Evolutionary conservation across 1,140 invertebrate genomes (phyloP).

Genomic region (Drosophila azteca): DNA sequence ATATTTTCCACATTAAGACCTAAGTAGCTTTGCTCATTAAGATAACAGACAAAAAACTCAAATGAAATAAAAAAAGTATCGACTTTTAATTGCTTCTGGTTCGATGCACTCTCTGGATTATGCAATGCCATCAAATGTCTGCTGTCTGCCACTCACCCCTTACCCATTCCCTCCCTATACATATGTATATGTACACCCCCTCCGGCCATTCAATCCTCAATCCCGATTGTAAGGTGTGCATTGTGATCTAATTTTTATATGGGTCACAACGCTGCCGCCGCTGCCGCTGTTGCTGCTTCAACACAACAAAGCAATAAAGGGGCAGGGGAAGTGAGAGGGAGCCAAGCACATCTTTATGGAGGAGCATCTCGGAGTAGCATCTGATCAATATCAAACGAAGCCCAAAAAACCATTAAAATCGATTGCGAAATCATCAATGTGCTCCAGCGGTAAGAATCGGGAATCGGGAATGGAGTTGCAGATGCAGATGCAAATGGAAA

Average conservation of each 20-base stretch:
- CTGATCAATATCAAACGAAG: slow-evolving; percentile 61
- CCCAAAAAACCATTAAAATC: slow-evolving; percentile 46
- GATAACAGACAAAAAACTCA: slow-evolving; percentile 36
- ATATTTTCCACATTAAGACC: slow-evolving; percentile 66
- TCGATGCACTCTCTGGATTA: slow-evolving; percentile 40
- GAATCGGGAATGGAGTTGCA: slow-evolving; percentile 16
- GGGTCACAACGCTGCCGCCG: slow-evolving; percentile 29
- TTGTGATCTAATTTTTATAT: slow-evolving; percentile 49
- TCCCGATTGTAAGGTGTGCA: slow-evolving; percentile 51
- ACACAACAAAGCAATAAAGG: too few relatives aligned
- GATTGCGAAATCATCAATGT: slow-evolving; percentile 49
- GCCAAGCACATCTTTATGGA: slow-evolving; percentile 26
- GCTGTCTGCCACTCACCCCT: background rate
- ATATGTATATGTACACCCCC: too few relatives aligned
- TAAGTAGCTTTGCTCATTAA: slow-evolving; percentile 73
- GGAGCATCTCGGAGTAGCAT: slow-evolving; percentile 30
- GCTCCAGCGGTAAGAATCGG: slow-evolving; percentile 18
- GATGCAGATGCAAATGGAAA: slow-evolving; percentile 8
- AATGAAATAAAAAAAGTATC: slow-evolving; percentile 17
- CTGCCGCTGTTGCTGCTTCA: too few relatives aligned
- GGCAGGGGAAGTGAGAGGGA: background rate
- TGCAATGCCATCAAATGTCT: slow-evolving; percentile 47
- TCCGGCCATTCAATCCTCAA: background rate
- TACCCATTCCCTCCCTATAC: slow-evolving; percentile 7
- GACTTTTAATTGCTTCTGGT: slow-evolving; percentile 51